Base-by-base conservation (phyloP, 2,113 vertebrate species). In the Laticauda laticaudata region DNA sequence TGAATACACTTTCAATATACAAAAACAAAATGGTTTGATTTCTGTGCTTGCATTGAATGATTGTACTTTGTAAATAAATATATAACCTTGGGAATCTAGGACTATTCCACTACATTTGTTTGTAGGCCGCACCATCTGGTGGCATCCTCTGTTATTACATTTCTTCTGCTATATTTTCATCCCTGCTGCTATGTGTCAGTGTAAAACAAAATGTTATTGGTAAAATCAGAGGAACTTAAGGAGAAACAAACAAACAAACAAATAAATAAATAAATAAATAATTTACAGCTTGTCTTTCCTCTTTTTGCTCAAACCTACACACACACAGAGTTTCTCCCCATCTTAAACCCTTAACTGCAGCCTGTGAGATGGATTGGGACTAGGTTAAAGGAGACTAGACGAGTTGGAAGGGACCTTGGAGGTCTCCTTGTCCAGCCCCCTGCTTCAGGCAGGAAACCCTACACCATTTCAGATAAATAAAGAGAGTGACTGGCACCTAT, bases 41-140 rank as follows among this genome's bases (percentile, higher is more conserved):
- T 34, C 12, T 18, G 69, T 34, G 69, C 14, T 34, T 39, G 2
- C 0, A 39, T 18, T 5, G 2, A 75, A 39, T 14, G 5, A 34
- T 75, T 34, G n/a, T 75, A 34, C 5, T 39, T 75, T 69, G 64
- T 0, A n/a, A 53, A 26, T 34, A 5, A 39, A 23, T 45, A 24
- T n/a, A n/a, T 15, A 64, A n/a, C 29, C 29, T 10, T 8, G 89
- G 87, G 23, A 86, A 8, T 0, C 20, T 0, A 21, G 1, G 20
- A 55, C 53, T 0, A 29, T 61, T 4, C 0, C 7, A 0, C 1
- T 5, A 3, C 26, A 5, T 87, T 81, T 4, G 45, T 91, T 92
- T 59, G 94, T 20, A 61, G 93, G 93, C 92, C 88, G 51, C 89
- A 92, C 96, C 97, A 92, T 81, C 97, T 96, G 86, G 45, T 93